Base-by-base conservation (phyloP, 2,888 invertebrate genomes). In the Noctua pronuba region DNA sequence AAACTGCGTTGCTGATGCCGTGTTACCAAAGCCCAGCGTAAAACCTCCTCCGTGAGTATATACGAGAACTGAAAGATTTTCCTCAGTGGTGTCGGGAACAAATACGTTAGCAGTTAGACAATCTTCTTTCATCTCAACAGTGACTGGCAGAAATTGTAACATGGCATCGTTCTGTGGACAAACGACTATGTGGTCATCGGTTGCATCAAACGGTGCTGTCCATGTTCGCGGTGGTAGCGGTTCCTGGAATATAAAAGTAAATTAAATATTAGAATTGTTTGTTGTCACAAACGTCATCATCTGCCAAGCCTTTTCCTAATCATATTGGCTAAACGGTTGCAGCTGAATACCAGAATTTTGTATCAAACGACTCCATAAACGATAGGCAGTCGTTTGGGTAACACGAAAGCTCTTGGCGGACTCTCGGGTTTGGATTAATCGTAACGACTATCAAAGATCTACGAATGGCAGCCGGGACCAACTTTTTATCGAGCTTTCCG, bases 21-120 rank as follows among this genome's bases (percentile, higher is more conserved):
- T 0, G 55, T 71, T 1, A 76, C 91, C 2, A 82, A 87, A 0
- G 88, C 91, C 7, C 75, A 44, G 2, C 0, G 31, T 88, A 87
- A 79, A 94, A 93, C 28, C 7, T 89, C 93, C 93, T n/a, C 92
- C 93, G 52, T 93, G 93, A 7, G 93, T 80, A 62, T 87, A 87
- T 0, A 93, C 92, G 6, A 91, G 71, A 0, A 93, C 92, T 6
- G 92, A 89, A 5, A 90, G 86, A 2, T 92, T 89, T 24, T 83
- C 83, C 41, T 88, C 88, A 8, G 86, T 71, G 5, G 93, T 94
- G 69, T 92, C 91, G 5, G 95, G 94, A 2, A 94, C 94, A 75
- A 92, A 95, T 6, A 96, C 90, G 82, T 94, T 96, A 28, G 94
- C 90, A 41, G 93, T 87, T 1, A 95, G 90, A 72, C 96, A 96